Base-by-base conservation (phyloP, 2,797 vertebrate genomes). In the Enteromius fasciolatus region DNA sequence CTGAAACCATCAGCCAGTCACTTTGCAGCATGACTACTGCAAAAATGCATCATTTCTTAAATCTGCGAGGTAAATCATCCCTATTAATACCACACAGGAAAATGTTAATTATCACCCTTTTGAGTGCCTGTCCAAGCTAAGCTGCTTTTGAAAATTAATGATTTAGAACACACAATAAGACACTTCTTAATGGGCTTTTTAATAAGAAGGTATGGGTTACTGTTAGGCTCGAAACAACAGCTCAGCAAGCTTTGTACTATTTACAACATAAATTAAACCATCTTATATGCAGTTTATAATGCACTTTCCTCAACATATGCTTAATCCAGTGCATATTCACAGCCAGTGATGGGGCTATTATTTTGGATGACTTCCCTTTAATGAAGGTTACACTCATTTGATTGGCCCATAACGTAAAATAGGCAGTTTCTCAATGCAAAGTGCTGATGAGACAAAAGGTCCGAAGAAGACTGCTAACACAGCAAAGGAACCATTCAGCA, bases 171-270 rank as follows among this genome's bases (percentile, higher is more conserved):
- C 54, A 77, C 76, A 85, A 85, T 86, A 85, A 85, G 86, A 66
- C 78, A 31, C 63, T 67, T 77, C 81, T 84, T 87, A 87, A 86
- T 85, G 68, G 63, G 73, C 75, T 79, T 87, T 86, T 85, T 84
- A 87, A 86, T 86, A 87, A 75, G 85, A 75, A 81, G 70, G 83
- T 80, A 89, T 78, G 76, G 79, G 75, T 83, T 76, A 80, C 78
- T 78, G 73, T 82, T 80, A 67, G 57, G 10, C 81, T 81, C 81
- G 84, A 88, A 83, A 89, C 84, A 85, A 87, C 76, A 86, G 83
- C 86, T 84, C 85, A 80, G 87, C 85, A 88, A 78, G 63, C 83
- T 83, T 89, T 87, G 66, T 52, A 75, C 90, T 92, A 80, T 82
- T 87, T 91, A 85, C 83, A 85, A 69, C 80, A 68, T 80, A 81